A percentile compares a stretch with the other conserved stretches of the same genome.
Evolutionary conservation across 2,113 vertebrate genomes (phyloP).

Genomic region (Glaucidium brasilianum): DNA sequence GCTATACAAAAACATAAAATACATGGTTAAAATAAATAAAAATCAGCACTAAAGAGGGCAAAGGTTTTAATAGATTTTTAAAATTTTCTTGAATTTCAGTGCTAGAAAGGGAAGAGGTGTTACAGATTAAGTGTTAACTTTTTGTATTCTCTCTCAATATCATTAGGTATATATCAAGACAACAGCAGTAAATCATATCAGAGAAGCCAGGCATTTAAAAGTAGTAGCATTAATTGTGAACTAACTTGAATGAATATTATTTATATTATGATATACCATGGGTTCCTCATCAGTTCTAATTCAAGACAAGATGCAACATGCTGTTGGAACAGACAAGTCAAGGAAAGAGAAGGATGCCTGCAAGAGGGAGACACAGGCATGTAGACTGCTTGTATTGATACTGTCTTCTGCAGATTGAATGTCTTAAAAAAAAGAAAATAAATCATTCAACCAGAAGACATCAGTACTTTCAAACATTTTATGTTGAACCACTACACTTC

Average conservation of each 20-base stretch:
- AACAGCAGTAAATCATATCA: not conserved
- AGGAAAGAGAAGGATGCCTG: not conserved
- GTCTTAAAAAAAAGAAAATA: not conserved
- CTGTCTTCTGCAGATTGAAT: not conserved
- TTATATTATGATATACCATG: conserved; percentile 3
- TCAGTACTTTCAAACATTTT: not conserved
- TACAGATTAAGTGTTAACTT: not conserved
- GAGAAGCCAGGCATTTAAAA: not conserved
- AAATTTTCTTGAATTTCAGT: not conserved
- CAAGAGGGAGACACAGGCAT: not conserved
- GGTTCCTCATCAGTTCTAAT: not conserved
- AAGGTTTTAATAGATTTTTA: not conserved
- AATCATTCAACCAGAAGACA: not conserved
- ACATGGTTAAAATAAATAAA: not conserved
- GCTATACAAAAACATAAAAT: not conserved
- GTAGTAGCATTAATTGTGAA: not conserved
- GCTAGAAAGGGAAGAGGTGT: not conserved
- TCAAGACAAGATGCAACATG: not conserved
- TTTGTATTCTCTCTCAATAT: not conserved
- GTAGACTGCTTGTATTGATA: not conserved
- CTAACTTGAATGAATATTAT: conserved; percentile 27
- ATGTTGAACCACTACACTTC: not conserved
- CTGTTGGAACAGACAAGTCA: not conserved
- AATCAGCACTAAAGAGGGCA: not conserved
- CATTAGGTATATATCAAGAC: not conserved